Evolutionary conservation across 2,888 invertebrate species (phyloP), one percentile per base, ranked within the genome.

Genomic region (Pecten maximus): DNA sequence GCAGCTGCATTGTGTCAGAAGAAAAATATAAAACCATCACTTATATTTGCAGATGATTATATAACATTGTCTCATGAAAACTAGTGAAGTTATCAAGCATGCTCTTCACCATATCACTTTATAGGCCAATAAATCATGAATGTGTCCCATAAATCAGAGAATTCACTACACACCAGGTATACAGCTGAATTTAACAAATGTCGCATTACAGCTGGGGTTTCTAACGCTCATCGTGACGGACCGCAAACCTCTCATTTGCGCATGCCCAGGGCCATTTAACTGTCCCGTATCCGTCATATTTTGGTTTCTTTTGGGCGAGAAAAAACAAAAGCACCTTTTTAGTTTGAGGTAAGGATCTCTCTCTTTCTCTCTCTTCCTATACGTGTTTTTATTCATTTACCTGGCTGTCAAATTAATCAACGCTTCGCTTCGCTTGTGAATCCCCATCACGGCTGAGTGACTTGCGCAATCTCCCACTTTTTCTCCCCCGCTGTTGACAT

Each of bases 311-410:
- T 74, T 8, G 74, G 74, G 74, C 74, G 74, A 35, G 74, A 35
- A 74, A 74, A 74, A 74, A 74, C 74, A 74, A 74, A 74, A 74
- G 74, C 74, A 74, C 74, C 35, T 74, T 74, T 74, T 74, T 23
- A 74, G 74, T 74, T 1, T 35, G 35, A 74, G 74, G 28, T 74
- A 74, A 35, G 35, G 35, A 74, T 28, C 4, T 74, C 74, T 74
- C 35, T 15, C 10, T n/a, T n/a, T n/a, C n/a, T n/a, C n/a, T n/a
- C n/a, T n/a, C n/a, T n/a, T n/a, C n/a, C n/a, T n/a, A n/a, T n/a
- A n/a, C n/a, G n/a, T 74, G 74, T 74, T 74, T 74, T 35, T 35
- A 74, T 74, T 23, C 35, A 28, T 74, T 74, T 74, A 74, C 28
- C 35, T 74, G 35, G 12, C 74, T 19, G 74, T 74, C 74, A 74